Percentiles rank a stretch among this genome's conserved stretches.
phyloP scores from a whole-genome alignment of 2,888 invertebrate genomes.

The Andrena flavipes region DNA sequence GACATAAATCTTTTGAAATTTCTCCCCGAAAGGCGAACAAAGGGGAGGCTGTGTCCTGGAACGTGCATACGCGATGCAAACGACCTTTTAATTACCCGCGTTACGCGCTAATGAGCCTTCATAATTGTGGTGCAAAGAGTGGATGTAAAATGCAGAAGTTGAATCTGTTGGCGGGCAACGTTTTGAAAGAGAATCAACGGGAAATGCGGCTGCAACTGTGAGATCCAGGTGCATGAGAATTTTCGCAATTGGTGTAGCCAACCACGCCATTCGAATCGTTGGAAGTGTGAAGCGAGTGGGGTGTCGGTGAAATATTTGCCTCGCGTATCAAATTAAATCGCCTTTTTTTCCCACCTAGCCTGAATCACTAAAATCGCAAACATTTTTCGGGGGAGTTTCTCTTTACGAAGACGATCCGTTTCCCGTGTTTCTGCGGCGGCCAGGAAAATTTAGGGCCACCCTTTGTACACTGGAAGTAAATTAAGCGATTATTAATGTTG shows the following conservation, averaged over 20 bases:
- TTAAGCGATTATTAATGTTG: neutral
- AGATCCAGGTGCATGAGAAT: neutral
- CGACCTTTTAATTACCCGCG: neutral
- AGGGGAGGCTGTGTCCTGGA: neutral
- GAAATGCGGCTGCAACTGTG: neutral
- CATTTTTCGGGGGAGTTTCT: neutral
- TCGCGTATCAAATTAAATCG: neutral
- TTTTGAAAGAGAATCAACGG: neutral
- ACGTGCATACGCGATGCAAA: neutral
- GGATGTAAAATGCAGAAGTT: conserved; percentile 8
- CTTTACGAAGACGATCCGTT: neutral
- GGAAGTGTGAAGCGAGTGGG: neutral
- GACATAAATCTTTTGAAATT: neutral
- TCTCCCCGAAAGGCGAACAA: neutral
- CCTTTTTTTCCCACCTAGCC: neutral
- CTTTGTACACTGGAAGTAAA: neutral
- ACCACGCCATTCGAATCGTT: neutral
- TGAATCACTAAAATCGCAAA: conserved; percentile 1
- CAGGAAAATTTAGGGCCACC: too few species aligned
- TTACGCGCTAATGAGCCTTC: conserved; percentile 10
- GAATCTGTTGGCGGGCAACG: neutral
- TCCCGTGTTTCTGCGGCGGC: neutral
- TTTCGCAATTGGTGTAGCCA: neutral
- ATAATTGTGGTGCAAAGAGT: neutral
- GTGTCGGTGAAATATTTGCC: neutral